Conservation (phyloP, 2,113 vertebrate species). For the Alexandromys fortis region DNA sequence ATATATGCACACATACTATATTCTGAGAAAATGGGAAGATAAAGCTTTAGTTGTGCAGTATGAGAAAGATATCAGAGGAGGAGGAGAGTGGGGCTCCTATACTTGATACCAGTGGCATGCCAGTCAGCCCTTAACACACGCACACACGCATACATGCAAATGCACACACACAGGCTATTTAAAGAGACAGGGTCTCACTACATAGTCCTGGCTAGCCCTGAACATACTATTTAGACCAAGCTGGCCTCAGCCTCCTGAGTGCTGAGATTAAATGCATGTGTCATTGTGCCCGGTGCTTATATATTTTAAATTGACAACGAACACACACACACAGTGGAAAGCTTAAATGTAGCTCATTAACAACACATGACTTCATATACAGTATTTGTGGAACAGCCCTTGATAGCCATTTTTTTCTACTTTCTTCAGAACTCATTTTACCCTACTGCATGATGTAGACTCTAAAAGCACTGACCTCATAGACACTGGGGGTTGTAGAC, state of each 20-base stretch:
- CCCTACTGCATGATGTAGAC: background rate
- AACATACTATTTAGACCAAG: background rate
- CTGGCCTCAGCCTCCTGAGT: background rate
- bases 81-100: background rate
- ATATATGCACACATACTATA: background rate
- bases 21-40: background rate
- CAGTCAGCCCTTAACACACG: background rate
- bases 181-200: background rate
- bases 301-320: background rate
- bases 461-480: background rate
- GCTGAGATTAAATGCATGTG: background rate
- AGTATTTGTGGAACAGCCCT: background rate
- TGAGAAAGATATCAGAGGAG: background rate
- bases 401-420: background rate
- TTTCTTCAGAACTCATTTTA: background rate
- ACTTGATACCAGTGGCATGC: background rate
- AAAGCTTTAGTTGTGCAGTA: background rate
- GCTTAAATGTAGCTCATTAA: background rate
- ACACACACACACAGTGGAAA: background rate
- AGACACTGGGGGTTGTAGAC: background rate
- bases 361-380: background rate
- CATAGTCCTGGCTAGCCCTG: background rate
- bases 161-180: background rate
- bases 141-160: too few species aligned
- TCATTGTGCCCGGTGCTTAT: background rate